Evolutionary conservation across 92 coral and sea anemone species (phyloP), one percentile per base, ranked within the genome.

Genomic region (Micromussa lordhowensis): DNA sequence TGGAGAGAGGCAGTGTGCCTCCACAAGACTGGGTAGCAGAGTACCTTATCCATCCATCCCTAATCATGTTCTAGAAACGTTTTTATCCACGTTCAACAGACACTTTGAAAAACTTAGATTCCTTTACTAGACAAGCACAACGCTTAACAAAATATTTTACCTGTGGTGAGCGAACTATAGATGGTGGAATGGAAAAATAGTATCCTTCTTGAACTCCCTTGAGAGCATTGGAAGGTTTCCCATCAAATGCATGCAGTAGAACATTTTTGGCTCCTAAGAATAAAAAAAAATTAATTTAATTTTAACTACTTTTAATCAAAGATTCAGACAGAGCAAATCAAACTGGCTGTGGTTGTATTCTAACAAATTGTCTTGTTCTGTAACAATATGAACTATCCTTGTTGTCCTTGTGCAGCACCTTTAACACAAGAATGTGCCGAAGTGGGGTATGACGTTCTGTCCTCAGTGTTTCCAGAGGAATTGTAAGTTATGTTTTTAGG

Each of bases 231-330:
- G 99, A 94, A 12, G 98, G 96, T 36, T 95, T 93, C 0, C 99
- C 99, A 88, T 98, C 99, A 92, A 98, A 98, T 44, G 99, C 99
- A 91, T 98, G 99, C 4, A 98, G 92, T 70, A 96, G 87, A 40
- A 95, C 99, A 48, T 89, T 94, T 87, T 91, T 89, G 68, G 97
- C 99, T 24, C 98, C 98, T 95, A 48, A 17, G 19, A 19, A 34
- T 18, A 22, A 59, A 82, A 64, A 4, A 32, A 24, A 49, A 70
- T 8, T 10, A 63, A 21, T 58, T 58, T 8, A 8, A 44, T 44
- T 44, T 44, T 44, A 44, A 44, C 51, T 44, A 44, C 10, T 44
- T 36, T 44, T 44, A 44, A 40, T 40, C 0, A 5, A 44, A 44
- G 51, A 44, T 8, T 44, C 13, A 44, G 48, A 0, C 13, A 44